Evolutionary conservation across 2,113 vertebrate species (phyloP).

Genomic region (Typhlomys cinereus): DNA sequence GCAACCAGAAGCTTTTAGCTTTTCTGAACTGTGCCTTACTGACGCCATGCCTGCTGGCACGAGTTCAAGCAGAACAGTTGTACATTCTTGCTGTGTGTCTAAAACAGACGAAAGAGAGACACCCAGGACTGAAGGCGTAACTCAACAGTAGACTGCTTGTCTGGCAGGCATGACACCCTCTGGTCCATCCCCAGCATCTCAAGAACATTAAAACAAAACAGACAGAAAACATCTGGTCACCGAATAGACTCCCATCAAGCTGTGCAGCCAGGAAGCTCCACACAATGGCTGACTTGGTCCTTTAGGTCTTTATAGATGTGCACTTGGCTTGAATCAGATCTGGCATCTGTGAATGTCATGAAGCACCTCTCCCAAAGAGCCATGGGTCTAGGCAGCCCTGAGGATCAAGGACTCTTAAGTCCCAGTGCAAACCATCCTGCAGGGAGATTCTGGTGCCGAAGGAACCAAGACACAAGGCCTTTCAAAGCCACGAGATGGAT

Average conservation of each 20-base stretch:
- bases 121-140: background rate
- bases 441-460: constrained; percentile 28
- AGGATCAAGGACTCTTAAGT: background rate
- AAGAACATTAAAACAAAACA: too few species aligned
- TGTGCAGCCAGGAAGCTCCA: background rate
- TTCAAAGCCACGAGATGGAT: background rate
- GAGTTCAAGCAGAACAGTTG: background rate
- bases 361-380: background rate
- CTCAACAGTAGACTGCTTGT: too few species aligned
- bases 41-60: background rate
- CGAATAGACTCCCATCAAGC: background rate
- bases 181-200: background rate
- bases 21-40: background rate
- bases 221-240: background rate
- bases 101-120: background rate
- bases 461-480: constrained; percentile 49
- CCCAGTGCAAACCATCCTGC: background rate
- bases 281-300: background rate
- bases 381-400: background rate
- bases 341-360: background rate
- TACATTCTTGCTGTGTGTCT: background rate
- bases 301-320: background rate
- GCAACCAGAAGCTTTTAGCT: background rate
- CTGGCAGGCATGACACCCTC: background rate
- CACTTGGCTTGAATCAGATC: background rate